phyloP scores from a whole-genome alignment of 2,888 invertebrate species.

The Oscheius sp. region DNA sequence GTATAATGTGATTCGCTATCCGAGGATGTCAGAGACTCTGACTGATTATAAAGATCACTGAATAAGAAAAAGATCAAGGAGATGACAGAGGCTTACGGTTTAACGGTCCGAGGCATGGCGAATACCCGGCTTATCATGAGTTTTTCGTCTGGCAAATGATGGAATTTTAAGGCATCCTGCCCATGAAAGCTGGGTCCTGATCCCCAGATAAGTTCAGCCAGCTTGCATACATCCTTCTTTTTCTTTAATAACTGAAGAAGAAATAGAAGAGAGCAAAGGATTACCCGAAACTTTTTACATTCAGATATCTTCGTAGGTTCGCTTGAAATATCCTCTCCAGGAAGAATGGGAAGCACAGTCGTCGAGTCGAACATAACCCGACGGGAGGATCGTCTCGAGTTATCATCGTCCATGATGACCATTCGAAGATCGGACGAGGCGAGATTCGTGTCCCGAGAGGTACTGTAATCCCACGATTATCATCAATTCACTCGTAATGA shows the following conservation, averaged over 20 bases:
- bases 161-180: slow-evolving; percentile 59
- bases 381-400: neutral
- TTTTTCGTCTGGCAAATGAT: slow-evolving; percentile 52
- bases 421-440: slow-evolving; percentile 14
- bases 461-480: slow-evolving; percentile 7
- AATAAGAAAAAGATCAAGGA: neutral
- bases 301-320: slow-evolving; percentile 9
- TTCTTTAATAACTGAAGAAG: slow-evolving; percentile 32
- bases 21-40: slow-evolving; percentile 40
- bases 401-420: slow-evolving; percentile 27
- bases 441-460: slow-evolving; percentile 19
- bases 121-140: slow-evolving; percentile 59
- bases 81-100: neutral
- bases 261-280: no score
- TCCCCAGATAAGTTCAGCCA: slow-evolving; percentile 59
- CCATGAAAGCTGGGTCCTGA: slow-evolving; percentile 47
- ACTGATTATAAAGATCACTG: slow-evolving; percentile 4
- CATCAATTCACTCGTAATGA: neutral
- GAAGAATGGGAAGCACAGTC: slow-evolving; percentile 23
- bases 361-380: slow-evolving; percentile 30
- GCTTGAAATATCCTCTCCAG: slow-evolving; percentile 4
- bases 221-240: slow-evolving; percentile 33
- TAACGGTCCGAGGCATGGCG: slow-evolving; percentile 35
- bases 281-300: slow-evolving; percentile 28
- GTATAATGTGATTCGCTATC: slow-evolving; percentile 55